Base-by-base conservation (phyloP, 1,140 invertebrate species). In the Hylyphantes graminicola region DNA sequence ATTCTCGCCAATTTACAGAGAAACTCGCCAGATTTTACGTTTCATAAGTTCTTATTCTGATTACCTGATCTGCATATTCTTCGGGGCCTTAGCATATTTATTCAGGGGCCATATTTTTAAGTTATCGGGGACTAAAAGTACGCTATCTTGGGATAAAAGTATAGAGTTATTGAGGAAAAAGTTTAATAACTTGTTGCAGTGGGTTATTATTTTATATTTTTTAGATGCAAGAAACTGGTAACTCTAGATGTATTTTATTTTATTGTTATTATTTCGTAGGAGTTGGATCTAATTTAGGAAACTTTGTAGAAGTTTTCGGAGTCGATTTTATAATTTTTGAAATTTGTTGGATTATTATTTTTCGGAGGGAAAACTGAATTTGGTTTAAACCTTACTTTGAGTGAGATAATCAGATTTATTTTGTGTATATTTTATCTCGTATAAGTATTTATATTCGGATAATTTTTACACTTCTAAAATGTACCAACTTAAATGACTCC, bases 1-100 rank as follows among this genome's bases (percentile, higher is more conserved):
- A 81, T 70, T 78, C 79, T 81, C 72, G 67, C 73, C 79, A 81
- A 81, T 81, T 81, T 81, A 35, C 65, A 81, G 79, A 81, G 79
- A 70, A 73, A 73, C 79, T 59, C 79, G 79, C 79, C 35, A 81
- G 79, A 81, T 81, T 81, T 81, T 73, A 72, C 79, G 68, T 81
- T 81, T 81, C 65, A 81, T 81, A 81, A 81, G 67, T 81, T 81
- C 77, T 70, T 53, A 21, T 81, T 72, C 79, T 81, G 79, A 81
- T 81, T 81, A 51, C 79, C 79, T 81, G n/a, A 73, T 81, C 79
- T 81, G 21, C 68, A 81, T 81, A 73, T 53, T 48, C 57, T 61
- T 55, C 76, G 76, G 76, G 17, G 48, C 59, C 50, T 67, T 57
- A 15, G 12, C 17, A 2, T 78, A 78, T 78, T 78, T 78, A 78